Percentiles rank a stretch among this genome's conserved stretches.
These are phyloP conservation scores for Drosophila pallidifrons DNA, from an alignment of 1,140 invertebrate species.

Conservation along the genomic window DNA sequence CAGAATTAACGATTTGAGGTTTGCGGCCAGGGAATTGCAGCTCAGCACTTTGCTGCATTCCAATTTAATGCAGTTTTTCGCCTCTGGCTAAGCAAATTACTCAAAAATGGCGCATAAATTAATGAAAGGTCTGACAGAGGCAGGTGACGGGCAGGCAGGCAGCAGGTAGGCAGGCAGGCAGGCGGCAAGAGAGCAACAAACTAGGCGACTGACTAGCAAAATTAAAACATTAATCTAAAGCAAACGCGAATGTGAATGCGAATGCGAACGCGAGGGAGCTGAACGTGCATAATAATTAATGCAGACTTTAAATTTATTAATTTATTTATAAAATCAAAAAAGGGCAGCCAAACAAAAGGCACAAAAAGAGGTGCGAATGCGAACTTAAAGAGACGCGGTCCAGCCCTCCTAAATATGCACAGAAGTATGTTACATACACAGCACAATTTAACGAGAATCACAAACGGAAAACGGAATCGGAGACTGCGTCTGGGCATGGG, in stretches of 20 bases:
- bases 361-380: constrained; percentile 68
- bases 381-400: constrained; percentile 42
- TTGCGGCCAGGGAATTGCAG: constrained; percentile 3
- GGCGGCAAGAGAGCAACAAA: constrained; percentile 4
- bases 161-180: background rate
- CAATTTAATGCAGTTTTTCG: constrained; percentile 67
- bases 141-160: too few species aligned
- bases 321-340: constrained; percentile 78
- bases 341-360: constrained; percentile 18
- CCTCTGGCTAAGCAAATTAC: constrained; percentile 66
- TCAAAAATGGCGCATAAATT: constrained; percentile 77
- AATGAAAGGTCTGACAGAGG: constrained; percentile 32
- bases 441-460: constrained; percentile 54
- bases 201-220: constrained; percentile 58
- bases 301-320: constrained; percentile 78
- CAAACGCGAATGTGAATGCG: constrained; percentile 6
- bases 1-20: constrained; percentile 67
- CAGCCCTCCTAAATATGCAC: constrained; percentile 1
- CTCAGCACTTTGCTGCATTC: constrained; percentile 43
- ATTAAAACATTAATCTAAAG: constrained; percentile 80
- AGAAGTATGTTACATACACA: constrained; percentile 31
- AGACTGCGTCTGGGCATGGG: background rate
- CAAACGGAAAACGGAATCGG: constrained; percentile 18
- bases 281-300: constrained; percentile 76
- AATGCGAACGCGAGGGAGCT: constrained; percentile 12